Conservation (phyloP, 1,140 invertebrate species). For the Atta texana region DNA sequence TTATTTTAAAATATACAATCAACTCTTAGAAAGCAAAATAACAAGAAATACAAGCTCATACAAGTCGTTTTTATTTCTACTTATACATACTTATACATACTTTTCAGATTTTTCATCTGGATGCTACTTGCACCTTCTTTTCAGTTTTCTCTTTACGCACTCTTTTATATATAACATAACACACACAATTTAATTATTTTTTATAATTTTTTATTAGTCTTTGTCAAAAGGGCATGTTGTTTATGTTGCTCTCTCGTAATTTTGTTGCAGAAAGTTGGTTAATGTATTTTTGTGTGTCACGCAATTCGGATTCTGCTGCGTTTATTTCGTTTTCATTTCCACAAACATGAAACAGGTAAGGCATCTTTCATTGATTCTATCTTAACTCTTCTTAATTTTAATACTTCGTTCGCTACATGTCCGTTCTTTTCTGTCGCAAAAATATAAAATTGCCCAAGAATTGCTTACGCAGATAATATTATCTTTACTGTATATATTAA, state of each 20-base stretch:
- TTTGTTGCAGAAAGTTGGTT: constrained; percentile 87
- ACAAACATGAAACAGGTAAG: constrained; percentile 92
- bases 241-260: constrained; percentile 63
- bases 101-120: background rate
- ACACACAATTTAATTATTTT: constrained; percentile 21
- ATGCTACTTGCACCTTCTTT: background rate
- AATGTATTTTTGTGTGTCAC: constrained; percentile 95
- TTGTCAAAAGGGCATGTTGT: constrained; percentile 47
- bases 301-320: constrained; percentile 97
- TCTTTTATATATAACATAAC: no score
- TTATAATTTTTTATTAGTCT: constrained; percentile 1
- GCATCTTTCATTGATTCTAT: background rate
- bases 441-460: background rate
- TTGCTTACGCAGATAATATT: constrained; percentile 23
- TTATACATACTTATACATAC: background rate
- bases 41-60: background rate
- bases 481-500: background rate
- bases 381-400: background rate
- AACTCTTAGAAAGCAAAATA: background rate
- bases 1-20: no score
- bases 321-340: constrained; percentile 97
- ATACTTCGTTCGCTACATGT: background rate
- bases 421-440: background rate
- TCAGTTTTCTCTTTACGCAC: background rate
- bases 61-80: constrained; percentile 5